phyloP scores from a whole-genome alignment of 1,140 invertebrate species.

The Oryctes rhinoceros region DNA sequence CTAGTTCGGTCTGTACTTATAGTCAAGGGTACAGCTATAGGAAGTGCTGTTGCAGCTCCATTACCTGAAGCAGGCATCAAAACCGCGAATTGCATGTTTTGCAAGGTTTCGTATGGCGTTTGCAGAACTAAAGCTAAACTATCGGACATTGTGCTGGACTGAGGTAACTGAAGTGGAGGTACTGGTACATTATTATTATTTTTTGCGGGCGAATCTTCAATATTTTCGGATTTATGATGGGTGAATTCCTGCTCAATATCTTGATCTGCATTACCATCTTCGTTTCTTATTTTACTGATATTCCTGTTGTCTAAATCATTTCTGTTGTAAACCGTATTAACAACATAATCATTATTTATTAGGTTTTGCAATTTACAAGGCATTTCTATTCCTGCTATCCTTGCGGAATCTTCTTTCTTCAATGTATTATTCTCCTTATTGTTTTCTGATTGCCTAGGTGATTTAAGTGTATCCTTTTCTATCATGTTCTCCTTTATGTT shows the following conservation, averaged over 20 bases:
- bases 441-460: constrained; percentile 37
- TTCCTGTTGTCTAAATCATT: constrained; percentile 24
- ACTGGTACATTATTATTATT: constrained; percentile 8
- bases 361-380: constrained; percentile 21
- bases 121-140: constrained; percentile 61
- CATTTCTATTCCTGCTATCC: constrained; percentile 1
- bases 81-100: constrained; percentile 65
- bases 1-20: constrained; percentile 45
- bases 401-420: neutral
- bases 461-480: constrained; percentile 48
- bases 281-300: constrained; percentile 15
- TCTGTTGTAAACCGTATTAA: neutral
- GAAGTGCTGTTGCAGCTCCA: constrained; percentile 45
- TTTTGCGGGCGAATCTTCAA: neutral
- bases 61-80: constrained; percentile 63
- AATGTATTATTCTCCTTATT: constrained; percentile 15
- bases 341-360: constrained; percentile 25
- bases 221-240: neutral
- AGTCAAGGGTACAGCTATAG: constrained; percentile 50
- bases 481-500: constrained; percentile 48
- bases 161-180: constrained; percentile 20
- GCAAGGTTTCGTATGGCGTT: constrained; percentile 57
- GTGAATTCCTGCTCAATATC: neutral
- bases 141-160: constrained; percentile 36
- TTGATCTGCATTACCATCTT: neutral